Percentiles rank a stretch among this genome's conserved stretches.
Conservation (phyloP, 2,113 vertebrate species). For the Limanda limanda region DNA sequence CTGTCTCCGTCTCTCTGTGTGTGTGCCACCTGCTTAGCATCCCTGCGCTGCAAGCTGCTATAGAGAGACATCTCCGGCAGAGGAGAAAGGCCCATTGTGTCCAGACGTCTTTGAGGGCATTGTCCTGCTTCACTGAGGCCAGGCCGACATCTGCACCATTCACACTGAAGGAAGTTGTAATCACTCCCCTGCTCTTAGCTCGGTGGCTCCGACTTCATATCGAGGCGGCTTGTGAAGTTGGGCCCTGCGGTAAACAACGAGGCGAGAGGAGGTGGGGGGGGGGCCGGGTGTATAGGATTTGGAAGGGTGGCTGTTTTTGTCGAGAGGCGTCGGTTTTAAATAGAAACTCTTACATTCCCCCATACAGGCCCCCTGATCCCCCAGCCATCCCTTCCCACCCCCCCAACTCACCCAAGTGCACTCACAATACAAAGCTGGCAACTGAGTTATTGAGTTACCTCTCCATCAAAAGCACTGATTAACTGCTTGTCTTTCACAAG, state of each 20-base stretch:
- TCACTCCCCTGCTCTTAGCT: constrained; percentile 77
- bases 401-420: constrained; percentile 47
- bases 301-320: constrained; percentile 64
- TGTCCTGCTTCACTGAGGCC: constrained; percentile 79
- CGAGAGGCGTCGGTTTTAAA: constrained; percentile 70
- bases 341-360: constrained; percentile 71
- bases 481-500: constrained; percentile 61
- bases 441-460: constrained; percentile 53
- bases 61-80: constrained; percentile 80
- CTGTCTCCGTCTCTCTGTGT: constrained; percentile 67
- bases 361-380: constrained; percentile 49
- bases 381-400: constrained; percentile 28
- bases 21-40: constrained; percentile 84
- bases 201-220: constrained; percentile 70
- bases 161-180: constrained; percentile 83
- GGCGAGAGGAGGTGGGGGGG: constrained; percentile 27
- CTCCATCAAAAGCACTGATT: constrained; percentile 62
- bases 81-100: constrained; percentile 83
- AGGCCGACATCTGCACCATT: constrained; percentile 84
- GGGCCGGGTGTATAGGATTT: constrained; percentile 57
- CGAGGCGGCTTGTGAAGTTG: constrained; percentile 59
- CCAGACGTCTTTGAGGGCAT: constrained; percentile 79
- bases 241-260: constrained; percentile 61
- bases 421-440: constrained; percentile 54
- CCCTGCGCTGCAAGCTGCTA: constrained; percentile 76